phyloP scores from a whole-genome alignment of 2,113 vertebrate genomes.

The Chlorocebus sabaeus region DNA sequence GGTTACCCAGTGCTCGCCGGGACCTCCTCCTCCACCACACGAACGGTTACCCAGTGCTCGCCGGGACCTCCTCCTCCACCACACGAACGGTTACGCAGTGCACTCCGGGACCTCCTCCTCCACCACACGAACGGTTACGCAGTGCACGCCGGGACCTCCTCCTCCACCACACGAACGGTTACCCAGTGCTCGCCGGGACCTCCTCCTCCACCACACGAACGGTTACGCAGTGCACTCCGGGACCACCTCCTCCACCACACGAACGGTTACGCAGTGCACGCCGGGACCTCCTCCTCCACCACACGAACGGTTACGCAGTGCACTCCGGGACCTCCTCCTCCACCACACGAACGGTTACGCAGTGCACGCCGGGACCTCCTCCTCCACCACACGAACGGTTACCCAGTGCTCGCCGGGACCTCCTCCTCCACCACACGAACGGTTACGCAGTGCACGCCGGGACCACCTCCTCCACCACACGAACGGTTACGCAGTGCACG shows the following conservation, averaged over 20 bases:
- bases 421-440: not conserved
- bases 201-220: not conserved
- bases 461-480: not conserved
- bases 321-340: not conserved
- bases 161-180: too few relatives aligned
- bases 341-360: too few relatives aligned
- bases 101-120: not conserved
- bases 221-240: too few relatives aligned
- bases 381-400: too few relatives aligned
- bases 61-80: not conserved
- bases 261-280: too few relatives aligned
- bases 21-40: too few relatives aligned
- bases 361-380: not conserved
- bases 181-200: not conserved
- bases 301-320: too few relatives aligned
- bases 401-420: not conserved
- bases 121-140: too few relatives aligned
- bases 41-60: not conserved
- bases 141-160: not conserved
- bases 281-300: not conserved
- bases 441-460: not conserved
- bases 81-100: not conserved
- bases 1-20: accelerated
- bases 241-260: not conserved
- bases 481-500: too few relatives aligned